Conservation (phyloP, 2,888 invertebrate genomes). For the Didymodactylos carnosus region DNA sequence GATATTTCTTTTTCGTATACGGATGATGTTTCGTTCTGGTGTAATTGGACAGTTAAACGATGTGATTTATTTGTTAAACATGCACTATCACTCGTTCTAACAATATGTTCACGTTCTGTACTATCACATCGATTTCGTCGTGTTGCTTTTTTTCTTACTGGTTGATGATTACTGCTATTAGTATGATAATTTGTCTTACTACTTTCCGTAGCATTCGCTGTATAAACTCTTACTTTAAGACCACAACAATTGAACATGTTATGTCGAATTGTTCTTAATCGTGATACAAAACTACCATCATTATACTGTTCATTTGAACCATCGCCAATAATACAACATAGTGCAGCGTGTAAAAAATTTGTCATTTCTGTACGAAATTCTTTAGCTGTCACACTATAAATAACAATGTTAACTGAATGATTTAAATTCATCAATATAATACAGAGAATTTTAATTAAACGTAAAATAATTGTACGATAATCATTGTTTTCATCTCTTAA, state of each 20-base stretch:
- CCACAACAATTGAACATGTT: not conserved
- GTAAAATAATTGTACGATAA: not conserved
- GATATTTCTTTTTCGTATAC: not conserved
- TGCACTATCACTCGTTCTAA: not conserved
- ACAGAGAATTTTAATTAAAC: constrained; percentile 12
- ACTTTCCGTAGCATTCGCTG: not conserved
- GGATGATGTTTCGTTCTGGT: not conserved
- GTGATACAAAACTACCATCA: not conserved
- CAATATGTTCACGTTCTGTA: not conserved
- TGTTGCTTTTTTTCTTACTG: not conserved
- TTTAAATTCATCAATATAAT: constrained; percentile 14
- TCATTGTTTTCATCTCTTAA: not conserved
- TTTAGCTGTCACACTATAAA: constrained; percentile 11
- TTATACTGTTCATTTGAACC: not conserved
- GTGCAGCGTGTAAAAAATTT: not conserved
- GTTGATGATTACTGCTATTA: too few species aligned
- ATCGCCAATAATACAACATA: not conserved
- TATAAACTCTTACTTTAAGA: not conserved
- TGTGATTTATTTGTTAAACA: not conserved
- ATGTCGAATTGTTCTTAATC: not conserved
- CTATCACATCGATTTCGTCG: not conserved
- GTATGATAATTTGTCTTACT: too few species aligned
- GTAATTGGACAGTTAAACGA: not conserved
- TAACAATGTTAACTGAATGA: constrained; percentile 11
- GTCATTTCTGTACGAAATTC: constrained; percentile 4